These are phyloP conservation scores for Solenopsis invicta DNA, from an alignment of 1,140 invertebrate species.

Conservation along the genomic window DNA sequence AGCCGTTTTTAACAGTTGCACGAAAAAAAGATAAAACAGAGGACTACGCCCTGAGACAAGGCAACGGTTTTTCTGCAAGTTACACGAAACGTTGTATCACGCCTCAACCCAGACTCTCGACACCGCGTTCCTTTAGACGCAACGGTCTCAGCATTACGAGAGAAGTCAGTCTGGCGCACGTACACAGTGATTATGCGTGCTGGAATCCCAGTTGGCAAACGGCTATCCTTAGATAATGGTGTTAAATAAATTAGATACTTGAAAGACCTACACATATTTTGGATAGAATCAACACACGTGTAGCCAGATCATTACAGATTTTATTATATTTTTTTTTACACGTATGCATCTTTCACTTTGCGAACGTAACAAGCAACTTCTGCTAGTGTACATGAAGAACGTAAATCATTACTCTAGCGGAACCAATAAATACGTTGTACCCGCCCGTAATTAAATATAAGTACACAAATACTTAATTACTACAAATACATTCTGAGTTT, in stretches of 20 bases:
- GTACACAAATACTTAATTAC: constrained; percentile 28
- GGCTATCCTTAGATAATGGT: neutral
- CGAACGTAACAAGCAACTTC: neutral
- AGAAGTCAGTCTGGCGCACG: constrained; percentile 22
- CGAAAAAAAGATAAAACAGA: constrained; percentile 18
- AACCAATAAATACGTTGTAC: neutral
- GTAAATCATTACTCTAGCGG: constrained; percentile 41
- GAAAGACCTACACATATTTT: neutral
- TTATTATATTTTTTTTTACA: neutral
- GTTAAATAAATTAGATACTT: constrained; percentile 47
- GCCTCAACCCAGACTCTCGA: constrained; percentile 33
- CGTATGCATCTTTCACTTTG: neutral
- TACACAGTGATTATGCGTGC: constrained; percentile 24
- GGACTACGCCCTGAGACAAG: neutral
- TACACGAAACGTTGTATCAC: neutral
- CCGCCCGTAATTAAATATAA: constrained; percentile 15
- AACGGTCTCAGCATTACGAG: neutral
- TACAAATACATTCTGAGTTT: neutral
- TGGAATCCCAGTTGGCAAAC: constrained; percentile 32
- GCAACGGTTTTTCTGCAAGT: constrained; percentile 14
- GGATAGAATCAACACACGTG: neutral
- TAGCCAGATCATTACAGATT: neutral
- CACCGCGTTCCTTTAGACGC: neutral
- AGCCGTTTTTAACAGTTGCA: neutral
- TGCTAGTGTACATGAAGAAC: neutral